phyloP scores from a whole-genome alignment of 1,140 invertebrate genomes.

The Rhizoglyphus robini region DNA sequence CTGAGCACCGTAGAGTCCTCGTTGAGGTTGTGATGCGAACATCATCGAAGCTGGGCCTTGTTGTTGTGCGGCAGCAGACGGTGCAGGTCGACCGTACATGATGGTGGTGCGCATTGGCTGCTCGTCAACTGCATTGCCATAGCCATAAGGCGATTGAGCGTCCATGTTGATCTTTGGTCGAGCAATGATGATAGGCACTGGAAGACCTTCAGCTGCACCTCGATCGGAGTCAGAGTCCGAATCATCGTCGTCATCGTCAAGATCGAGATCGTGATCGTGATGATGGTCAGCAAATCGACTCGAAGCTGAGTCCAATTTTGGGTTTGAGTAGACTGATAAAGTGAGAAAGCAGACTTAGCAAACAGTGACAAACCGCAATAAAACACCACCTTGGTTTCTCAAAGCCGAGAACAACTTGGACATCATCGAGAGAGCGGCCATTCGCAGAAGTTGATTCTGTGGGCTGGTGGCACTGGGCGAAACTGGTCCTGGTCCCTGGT shows the following conservation, averaged over 20 bases:
- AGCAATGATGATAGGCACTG: background rate
- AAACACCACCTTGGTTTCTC: background rate
- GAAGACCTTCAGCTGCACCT: background rate
- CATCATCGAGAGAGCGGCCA: slow-evolving; percentile 14
- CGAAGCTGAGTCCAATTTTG: background rate
- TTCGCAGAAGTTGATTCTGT: slow-evolving; percentile 8
- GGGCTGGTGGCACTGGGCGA: background rate
- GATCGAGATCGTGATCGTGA: background rate
- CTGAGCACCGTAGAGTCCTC: too few species aligned
- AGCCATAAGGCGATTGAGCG: background rate
- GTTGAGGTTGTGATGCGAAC: background rate
- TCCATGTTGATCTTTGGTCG: background rate
- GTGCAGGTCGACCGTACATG: slow-evolving; percentile 10
- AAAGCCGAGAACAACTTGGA: slow-evolving; percentile 8
- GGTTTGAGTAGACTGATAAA: background rate
- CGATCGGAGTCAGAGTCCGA: background rate
- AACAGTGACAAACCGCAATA: background rate
- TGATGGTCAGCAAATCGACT: background rate
- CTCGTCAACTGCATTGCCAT: background rate
- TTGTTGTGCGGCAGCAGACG: background rate
- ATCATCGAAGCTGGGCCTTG: background rate
- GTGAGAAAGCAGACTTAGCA: background rate
- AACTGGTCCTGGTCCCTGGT: background rate
- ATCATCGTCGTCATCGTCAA: slow-evolving; percentile 5
- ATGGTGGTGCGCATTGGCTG: background rate